These are phyloP conservation scores for Turritopsis dohrnii DNA, from an alignment of 30 jellyfish, hydroid and myxozoan species.

Conservation along the genomic window DNA sequence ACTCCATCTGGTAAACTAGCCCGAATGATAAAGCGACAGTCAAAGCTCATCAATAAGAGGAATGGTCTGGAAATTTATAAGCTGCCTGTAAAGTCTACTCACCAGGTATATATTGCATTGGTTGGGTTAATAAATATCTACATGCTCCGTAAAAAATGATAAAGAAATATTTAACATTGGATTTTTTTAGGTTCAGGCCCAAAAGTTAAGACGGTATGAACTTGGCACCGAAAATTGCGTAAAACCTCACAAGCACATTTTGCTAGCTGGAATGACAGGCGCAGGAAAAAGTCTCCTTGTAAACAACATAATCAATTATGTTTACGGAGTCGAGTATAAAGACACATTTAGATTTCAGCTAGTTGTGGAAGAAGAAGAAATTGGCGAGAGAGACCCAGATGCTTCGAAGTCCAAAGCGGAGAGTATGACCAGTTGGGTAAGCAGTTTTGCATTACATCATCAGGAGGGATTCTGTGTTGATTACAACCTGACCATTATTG, in stretches of 20 bases:
- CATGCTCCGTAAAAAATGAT: not conserved
- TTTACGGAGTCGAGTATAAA: not conserved
- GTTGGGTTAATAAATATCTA: not conserved
- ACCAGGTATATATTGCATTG: not conserved
- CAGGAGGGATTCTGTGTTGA: not conserved
- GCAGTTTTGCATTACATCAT: constrained; percentile 12
- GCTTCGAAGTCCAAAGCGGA: constrained; percentile 13
- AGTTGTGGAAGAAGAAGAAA: constrained; percentile 12
- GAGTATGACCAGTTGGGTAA: constrained; percentile 18
- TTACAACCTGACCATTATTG: not conserved
- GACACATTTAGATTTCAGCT: not conserved
- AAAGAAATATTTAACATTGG: not conserved
- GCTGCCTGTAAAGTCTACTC: not conserved
- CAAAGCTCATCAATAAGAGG: not conserved
- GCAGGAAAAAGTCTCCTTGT: constrained; percentile 6
- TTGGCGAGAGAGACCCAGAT: not conserved
- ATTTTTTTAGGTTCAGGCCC: not conserved
- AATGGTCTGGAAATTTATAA: not conserved
- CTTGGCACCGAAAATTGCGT: not conserved
- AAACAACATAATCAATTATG: constrained; percentile 2
- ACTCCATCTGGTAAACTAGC: constrained; percentile 8
- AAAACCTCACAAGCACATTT: not conserved
- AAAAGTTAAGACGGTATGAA: constrained; percentile 4
- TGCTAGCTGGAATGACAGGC: constrained; percentile 15
- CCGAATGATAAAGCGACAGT: not conserved